These are phyloP conservation scores for Liasis olivaceus DNA, from an alignment of 2,797 vertebrate genomes.

Conservation along the genomic window DNA sequence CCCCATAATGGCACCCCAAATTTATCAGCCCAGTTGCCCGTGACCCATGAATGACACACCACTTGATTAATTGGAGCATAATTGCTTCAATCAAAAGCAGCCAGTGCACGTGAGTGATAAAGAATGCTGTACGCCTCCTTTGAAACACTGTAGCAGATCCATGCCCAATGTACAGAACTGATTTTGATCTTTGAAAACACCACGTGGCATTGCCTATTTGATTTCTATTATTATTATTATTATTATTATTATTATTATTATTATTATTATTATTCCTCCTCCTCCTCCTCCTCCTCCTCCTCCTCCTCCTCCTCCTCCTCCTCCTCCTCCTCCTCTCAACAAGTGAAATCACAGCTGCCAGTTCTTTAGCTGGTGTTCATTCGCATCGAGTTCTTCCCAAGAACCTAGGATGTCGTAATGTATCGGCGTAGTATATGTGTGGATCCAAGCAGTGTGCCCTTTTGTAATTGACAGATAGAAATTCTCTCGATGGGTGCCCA, in stretches of 20 bases:
- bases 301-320: no score
- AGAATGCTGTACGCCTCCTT: not conserved
- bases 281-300: no score
- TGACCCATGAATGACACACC: not conserved
- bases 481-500: not conserved
- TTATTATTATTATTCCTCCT: no score
- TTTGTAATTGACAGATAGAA: not conserved
- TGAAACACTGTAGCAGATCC: not conserved
- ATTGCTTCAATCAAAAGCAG: not conserved
- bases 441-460: not conserved
- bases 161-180: not conserved
- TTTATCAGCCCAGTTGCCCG: not conserved
- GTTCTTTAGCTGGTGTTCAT: no score
- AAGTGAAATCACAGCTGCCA: no score
- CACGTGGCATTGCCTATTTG: not conserved
- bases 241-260: no score
- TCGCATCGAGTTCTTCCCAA: no score
- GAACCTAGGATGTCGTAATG: not conserved
- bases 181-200: not conserved
- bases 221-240: not conserved
- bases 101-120: not conserved
- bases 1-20: not conserved
- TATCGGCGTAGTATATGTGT: not conserved
- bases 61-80: not conserved
- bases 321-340: no score